Conservation (phyloP, 2,888 invertebrate species). For the Acleris laterana region DNA sequence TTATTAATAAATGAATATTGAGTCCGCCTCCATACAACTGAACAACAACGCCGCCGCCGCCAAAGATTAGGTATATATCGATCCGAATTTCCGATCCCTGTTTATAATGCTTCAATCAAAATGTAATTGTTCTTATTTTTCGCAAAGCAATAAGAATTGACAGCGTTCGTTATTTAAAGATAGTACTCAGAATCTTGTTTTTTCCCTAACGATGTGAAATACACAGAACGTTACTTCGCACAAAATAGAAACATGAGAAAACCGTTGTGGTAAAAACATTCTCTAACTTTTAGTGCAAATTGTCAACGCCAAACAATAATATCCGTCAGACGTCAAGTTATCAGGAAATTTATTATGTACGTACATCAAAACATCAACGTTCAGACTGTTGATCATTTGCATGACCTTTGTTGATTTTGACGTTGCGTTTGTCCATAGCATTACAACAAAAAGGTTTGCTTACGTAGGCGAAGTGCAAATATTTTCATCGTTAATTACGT, state of each 20-base stretch:
- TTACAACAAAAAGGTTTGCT: constrained; percentile 15
- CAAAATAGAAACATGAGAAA: constrained; percentile 25
- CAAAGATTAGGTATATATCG: too few relatives aligned
- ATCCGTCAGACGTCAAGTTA: constrained; percentile 17
- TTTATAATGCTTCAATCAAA: too few relatives aligned
- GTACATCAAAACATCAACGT: constrained; percentile 2
- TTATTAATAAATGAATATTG: too few relatives aligned
- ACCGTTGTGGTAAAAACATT: constrained; percentile 7
- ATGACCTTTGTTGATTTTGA: constrained; percentile 2
- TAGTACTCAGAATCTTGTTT: not conserved
- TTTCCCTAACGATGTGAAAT: constrained; percentile 5
- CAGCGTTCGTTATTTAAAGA: too few relatives aligned
- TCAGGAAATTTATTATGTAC: constrained; percentile 5
- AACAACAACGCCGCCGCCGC: too few relatives aligned
- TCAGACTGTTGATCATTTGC: constrained; percentile 10
- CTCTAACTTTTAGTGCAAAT: constrained; percentile 17
- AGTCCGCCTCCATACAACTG: too few relatives aligned
- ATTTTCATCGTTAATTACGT: constrained; percentile 16
- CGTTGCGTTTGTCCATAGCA: constrained; percentile 1
- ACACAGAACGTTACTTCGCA: constrained; percentile 13
- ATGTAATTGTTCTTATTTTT: too few relatives aligned
- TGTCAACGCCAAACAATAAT: constrained; percentile 5
- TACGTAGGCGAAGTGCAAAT: constrained; percentile 22
- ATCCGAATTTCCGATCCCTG: too few relatives aligned
- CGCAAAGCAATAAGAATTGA: too few relatives aligned